Base-by-base conservation (phyloP, 2,888 invertebrate genomes). In the Euclidia mi region DNA sequence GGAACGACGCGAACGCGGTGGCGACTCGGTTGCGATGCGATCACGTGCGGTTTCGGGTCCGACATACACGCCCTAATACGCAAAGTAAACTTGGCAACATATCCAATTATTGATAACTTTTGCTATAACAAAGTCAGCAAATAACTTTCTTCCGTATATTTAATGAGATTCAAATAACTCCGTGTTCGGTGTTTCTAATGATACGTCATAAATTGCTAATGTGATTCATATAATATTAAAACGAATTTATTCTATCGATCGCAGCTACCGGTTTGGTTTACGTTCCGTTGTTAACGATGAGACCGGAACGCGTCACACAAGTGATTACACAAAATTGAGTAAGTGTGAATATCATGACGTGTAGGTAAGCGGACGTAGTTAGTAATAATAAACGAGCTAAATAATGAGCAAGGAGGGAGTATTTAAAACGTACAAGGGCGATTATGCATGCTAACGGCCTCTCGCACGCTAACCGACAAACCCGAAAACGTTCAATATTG, bases 341-440 rank as follows among this genome's bases (percentile, higher is more conserved):
- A 68, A 68, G 63, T 71, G 73, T 68, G 67, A 72, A 75, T 60
- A 70, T 63, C 66, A 64, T 64, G 52, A 42, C 50, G 58, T 65
- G 59, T 65, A 56, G 18, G 50, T 58, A 58, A 70, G 41, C 68
- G 62, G 56, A 58, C 43, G 49, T 68, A 65, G 58, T 71, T 66
- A 61, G 69, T 64, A 62, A 65, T 76, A 81, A 78, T 71, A 80
- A 85, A 85, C 79, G 84, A 81, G 74, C 80, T 80, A 73, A 82
- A 83, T 87, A 87, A 87, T 85, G 81, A 84, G 82, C 76, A 76
- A 71, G 73, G 72, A 81, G 77, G 81, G 79, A 66, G 78, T 84
- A 87, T 87, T 86, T 84, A 83, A 84, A 84, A 82, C 76, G 76
- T 82, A 85, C 84, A 81, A 84, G 82, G 80, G 80, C 79, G 81